Base-by-base conservation (phyloP, 2,888 invertebrate species). In the Abrostola triplasia region DNA sequence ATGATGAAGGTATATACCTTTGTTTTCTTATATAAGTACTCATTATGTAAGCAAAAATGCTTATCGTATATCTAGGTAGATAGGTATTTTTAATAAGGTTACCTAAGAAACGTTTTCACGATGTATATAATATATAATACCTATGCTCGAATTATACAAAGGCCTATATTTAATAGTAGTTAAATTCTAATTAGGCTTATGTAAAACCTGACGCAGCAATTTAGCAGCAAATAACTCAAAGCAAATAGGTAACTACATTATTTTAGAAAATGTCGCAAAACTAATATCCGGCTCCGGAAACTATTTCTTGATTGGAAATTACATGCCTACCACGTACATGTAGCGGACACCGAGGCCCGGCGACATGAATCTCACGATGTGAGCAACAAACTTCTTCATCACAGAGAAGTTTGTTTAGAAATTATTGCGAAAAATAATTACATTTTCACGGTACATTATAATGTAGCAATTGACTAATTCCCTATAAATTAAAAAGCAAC, bases 281-380 rank as follows among this genome's bases (percentile, higher is more conserved):
- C 63, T 73, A 80, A 80, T 80, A 75, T 80, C 80, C 80, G 77
- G 71, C 48, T 53, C 36, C 72, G 75, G 73, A 79, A 80, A 77
- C 77, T 81, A 79, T 71, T 79, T 77, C 81, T 79, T 72, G 82
- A 81, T 81, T 79, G 63, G 64, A 64, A 44, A 76, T 79, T 69
- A 70, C 69, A 44, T 57, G 64, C 59, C 59, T 69, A 52, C 53
- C 35, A 58, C 40, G 54, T 58, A 58, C 58, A 60, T 49, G 64
- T 67, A 63, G 48, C 40, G 76, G 54, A 57, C 59, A 70, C 44
- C 48, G 12, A 57, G 40, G 58, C 54, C 35, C 11, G 35, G 63
- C 67, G 64, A 62, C 64, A 67, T 71, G 49, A 54, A 57, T 67
- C 55, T 50, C 47, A 49, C 41, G 50, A 44, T 36, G 44, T 53